These are phyloP conservation scores for Martes flavigula DNA, from an alignment of 2,797 vertebrate species.

Conservation along the genomic window DNA sequence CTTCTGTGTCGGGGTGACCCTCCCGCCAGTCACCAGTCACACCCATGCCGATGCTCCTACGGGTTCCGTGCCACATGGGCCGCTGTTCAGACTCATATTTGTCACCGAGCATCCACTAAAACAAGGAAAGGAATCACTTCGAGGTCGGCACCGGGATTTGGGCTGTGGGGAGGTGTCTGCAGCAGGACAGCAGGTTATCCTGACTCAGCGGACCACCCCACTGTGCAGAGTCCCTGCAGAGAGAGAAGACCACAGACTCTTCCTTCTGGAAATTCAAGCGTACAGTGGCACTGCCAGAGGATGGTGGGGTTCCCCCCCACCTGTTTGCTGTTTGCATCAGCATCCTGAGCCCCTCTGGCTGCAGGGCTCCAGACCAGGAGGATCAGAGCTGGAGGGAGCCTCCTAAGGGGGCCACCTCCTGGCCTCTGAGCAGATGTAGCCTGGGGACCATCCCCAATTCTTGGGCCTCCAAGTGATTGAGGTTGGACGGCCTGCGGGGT, in stretches of 20 bases:
- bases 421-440: neutral
- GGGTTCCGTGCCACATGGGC: neutral
- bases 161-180: neutral
- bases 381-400: accelerated
- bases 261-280: accelerated
- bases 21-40: neutral
- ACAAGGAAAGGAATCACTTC: neutral
- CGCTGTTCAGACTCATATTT: neutral
- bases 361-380: neutral
- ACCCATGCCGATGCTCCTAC: neutral
- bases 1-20: neutral
- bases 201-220: accelerated
- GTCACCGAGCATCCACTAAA: neutral
- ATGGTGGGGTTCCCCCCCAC: accelerated
- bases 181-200: neutral
- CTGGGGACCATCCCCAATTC: neutral
- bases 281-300: accelerated
- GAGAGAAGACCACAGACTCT: accelerated
- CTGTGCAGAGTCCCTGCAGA: neutral
- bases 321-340: accelerated
- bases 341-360: neutral
- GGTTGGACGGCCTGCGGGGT: neutral
- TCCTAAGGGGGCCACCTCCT: neutral
- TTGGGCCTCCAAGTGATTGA: accelerated
- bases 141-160: neutral